These are phyloP conservation scores for Haliclona indistincta DNA, from an alignment of 37 sponge, comb jelly and placozoan species.

Conservation along the genomic window DNA sequence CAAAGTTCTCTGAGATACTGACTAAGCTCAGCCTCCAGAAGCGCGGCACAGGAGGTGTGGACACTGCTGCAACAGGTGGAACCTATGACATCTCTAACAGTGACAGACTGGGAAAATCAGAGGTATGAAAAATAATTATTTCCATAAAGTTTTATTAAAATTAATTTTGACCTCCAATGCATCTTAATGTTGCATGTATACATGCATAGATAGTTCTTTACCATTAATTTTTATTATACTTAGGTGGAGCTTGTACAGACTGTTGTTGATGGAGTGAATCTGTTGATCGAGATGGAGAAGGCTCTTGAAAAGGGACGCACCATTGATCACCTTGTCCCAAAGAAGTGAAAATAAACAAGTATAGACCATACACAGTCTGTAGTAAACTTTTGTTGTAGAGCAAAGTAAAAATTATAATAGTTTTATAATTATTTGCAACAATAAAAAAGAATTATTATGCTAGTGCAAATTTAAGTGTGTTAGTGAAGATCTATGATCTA, in stretches of 20 bases:
- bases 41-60: constrained; percentile 83
- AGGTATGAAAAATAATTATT: constrained; percentile 50
- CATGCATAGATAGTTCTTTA: background rate
- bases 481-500: background rate
- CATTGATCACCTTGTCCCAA: constrained; percentile 1
- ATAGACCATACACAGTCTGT: background rate
- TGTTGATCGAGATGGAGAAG: constrained; percentile 16
- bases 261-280: constrained; percentile 10
- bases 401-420: too few species aligned
- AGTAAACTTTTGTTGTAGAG: too few species aligned
- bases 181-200: background rate
- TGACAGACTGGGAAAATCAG: constrained; percentile 83
- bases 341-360: too few species aligned
- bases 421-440: too few species aligned
- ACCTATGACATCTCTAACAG: constrained; percentile 83
- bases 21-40: constrained; percentile 70
- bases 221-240: background rate
- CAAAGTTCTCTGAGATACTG: constrained; percentile 51
- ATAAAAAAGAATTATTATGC: background rate
- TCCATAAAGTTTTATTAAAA: constrained; percentile 8
- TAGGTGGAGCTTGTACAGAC: constrained; percentile 19
- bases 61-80: constrained; percentile 64
- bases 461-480: background rate
- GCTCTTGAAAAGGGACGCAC: background rate
- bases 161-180: constrained; percentile 46